Base-by-base conservation (phyloP, 2,888 invertebrate species). In the Dinocampus coccinellae region DNA sequence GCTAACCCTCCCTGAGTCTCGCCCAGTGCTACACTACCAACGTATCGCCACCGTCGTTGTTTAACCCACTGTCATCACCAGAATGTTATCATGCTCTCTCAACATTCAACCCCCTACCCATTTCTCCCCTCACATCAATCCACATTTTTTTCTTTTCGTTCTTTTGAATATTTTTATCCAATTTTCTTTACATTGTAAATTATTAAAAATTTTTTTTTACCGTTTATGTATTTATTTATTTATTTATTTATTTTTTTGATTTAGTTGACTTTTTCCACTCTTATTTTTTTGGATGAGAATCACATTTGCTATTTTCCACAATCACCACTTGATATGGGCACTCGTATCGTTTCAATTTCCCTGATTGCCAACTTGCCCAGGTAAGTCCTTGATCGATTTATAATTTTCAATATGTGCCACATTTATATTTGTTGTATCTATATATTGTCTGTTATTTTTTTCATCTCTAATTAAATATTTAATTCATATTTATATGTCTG, bases 371-470 rank as follows among this genome's bases (percentile, higher is more conserved):
- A 75, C 76, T 77, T 77, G 76, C 76, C 64, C 74, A 77, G 76
- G 76, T 77, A 77, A 77, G 76, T 77, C 75, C 68, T 70, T 72
- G 72, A 74, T 60, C 72, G 76, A 74, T 76, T 76, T 53, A 69
- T 63, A 70, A 70, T 69, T 65, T 58, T 53, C 29, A 29, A 29
- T 4, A 29, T 29, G n/a, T n/a, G n/a, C n/a, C 34, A 29, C 42
- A 33, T 47, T 11, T 34, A 39, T 55, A 33, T 61, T 42, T 66
- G 58, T n/a, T 33, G 62, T 52, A 63, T 58, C 16, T 64, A 34
- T 68, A 62, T 39, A 66, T 65, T 20, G 7, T 20, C 0, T 47
- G 6, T 34, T 13, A 20, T 1, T n/a, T 60, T 34, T 11, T 11
- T 11, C 22, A 42, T 42, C 11, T 20, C 20, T 11, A 42, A 64